These are phyloP conservation scores for Clarias magur DNA, from an alignment of 2,113 vertebrate genomes.

Conservation along the genomic window DNA sequence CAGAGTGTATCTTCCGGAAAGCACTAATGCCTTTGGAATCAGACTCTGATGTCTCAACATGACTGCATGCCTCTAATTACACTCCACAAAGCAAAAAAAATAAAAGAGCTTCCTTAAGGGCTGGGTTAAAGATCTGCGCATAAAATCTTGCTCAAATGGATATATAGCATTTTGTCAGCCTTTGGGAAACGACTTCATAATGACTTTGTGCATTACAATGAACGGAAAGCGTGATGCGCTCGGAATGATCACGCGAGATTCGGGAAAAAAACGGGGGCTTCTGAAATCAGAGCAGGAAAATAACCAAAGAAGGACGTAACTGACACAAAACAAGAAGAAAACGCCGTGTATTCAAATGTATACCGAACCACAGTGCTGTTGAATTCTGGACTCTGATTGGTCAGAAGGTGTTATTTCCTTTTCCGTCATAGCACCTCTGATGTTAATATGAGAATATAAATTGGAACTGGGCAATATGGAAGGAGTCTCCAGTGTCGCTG, in stretches of 20 bases:
- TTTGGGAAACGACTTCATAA: conserved; percentile 10
- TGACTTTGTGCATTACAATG: conserved; percentile 2
- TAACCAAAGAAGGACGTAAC: background rate
- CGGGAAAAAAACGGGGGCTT: background rate
- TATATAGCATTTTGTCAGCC: background rate
- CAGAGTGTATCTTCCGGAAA: background rate
- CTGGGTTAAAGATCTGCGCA: conserved; percentile 6
- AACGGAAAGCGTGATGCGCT: background rate
- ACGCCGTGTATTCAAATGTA: background rate
- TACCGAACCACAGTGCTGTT: background rate
- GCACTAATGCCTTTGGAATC: conserved; percentile 11
- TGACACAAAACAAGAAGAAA: background rate
- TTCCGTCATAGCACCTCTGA: background rate
- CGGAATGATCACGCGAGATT: background rate
- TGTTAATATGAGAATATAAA: background rate
- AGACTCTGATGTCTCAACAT: background rate
- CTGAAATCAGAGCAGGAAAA: background rate
- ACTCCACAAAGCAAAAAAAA: background rate
- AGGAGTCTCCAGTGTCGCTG: background rate
- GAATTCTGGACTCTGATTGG: background rate
- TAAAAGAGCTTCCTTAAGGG: background rate
- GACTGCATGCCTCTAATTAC: background rate
- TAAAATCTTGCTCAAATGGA: background rate
- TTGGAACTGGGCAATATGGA: background rate
- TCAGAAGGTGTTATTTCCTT: background rate